These are phyloP conservation scores for Volucella inflata DNA, from an alignment of 2,888 invertebrate species.

Conservation along the genomic window DNA sequence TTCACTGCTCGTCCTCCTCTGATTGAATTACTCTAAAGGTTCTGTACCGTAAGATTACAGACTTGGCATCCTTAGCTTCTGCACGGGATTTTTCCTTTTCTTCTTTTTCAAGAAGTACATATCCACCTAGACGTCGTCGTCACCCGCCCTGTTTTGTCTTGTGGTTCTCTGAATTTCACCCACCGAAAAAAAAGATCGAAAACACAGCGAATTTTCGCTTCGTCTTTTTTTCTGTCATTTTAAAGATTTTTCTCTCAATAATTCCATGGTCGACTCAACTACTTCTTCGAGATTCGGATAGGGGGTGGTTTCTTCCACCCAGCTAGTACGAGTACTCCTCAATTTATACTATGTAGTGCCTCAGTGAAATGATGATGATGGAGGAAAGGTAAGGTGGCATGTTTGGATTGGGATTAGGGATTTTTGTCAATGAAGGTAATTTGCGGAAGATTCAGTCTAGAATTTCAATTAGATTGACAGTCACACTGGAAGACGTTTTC, in stretches of 20 bases:
- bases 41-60: slow-evolving; percentile 69
- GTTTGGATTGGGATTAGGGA: slow-evolving; percentile 82
- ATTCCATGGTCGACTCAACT: slow-evolving; percentile 72
- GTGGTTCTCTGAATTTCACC: slow-evolving; percentile 56
- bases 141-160: slow-evolving; percentile 54
- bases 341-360: background rate
- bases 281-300: slow-evolving; percentile 67
- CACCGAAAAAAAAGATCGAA: slow-evolving; percentile 60
- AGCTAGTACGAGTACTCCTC: background rate
- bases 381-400: slow-evolving; percentile 68
- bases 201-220: slow-evolving; percentile 65
- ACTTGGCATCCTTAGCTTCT: slow-evolving; percentile 56
- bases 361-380: slow-evolving; percentile 60
- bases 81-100: background rate
- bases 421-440: slow-evolving; percentile 84
- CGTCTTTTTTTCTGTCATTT: slow-evolving; percentile 54
- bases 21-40: slow-evolving; percentile 74
- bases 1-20: slow-evolving; percentile 20
- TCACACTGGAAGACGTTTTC: slow-evolving; percentile 75
- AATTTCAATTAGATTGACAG: slow-evolving; percentile 83
- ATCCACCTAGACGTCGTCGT: slow-evolving; percentile 9
- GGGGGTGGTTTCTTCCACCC: slow-evolving; percentile 35
- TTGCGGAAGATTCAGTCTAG: slow-evolving; percentile 84
- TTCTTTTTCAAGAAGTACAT: slow-evolving; percentile 14
- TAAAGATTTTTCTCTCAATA: slow-evolving; percentile 72